Percentiles rank a stretch among this genome's conserved stretches.
phyloP scores from a whole-genome alignment of 2,797 vertebrate genomes.

The Mus minutoides region DNA sequence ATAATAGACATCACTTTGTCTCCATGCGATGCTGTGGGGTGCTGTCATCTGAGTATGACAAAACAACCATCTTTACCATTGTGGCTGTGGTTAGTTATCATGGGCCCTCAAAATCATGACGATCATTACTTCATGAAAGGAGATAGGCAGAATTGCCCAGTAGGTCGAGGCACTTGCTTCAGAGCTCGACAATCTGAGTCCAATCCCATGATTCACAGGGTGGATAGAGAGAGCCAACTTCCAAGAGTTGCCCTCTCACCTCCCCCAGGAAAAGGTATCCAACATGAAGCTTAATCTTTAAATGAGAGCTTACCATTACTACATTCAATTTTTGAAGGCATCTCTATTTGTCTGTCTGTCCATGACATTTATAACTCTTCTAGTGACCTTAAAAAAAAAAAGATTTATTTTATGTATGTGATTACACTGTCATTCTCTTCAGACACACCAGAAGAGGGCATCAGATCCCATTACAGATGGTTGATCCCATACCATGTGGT shows the following conservation, averaged over 20 bases:
- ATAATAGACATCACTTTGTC: background rate
- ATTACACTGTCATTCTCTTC: no score
- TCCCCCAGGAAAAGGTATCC: background rate
- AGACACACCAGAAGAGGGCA: no score
- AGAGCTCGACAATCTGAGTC: background rate
- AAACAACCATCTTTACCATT: background rate
- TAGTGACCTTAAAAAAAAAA: no score
- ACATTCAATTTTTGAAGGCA: conserved; percentile 34
- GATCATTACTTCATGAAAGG: background rate
- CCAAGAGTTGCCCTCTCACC: background rate
- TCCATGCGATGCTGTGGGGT: background rate
- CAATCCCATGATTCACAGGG: background rate
- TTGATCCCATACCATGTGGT: no score
- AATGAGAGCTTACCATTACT: background rate
- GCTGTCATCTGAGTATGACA: background rate
- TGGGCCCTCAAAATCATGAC: background rate
- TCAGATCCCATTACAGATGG: no score
- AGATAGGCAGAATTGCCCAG: background rate
- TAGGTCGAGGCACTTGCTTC: background rate
- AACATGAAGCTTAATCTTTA: background rate
- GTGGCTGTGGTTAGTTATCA: background rate
- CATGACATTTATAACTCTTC: background rate
- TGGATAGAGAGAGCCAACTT: background rate
- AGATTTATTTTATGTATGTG: no score
- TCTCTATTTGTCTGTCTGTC: background rate